Evolutionary conservation across 2,888 invertebrate genomes (phyloP).

Genomic region (Cyrtodaria siliqua): DNA sequence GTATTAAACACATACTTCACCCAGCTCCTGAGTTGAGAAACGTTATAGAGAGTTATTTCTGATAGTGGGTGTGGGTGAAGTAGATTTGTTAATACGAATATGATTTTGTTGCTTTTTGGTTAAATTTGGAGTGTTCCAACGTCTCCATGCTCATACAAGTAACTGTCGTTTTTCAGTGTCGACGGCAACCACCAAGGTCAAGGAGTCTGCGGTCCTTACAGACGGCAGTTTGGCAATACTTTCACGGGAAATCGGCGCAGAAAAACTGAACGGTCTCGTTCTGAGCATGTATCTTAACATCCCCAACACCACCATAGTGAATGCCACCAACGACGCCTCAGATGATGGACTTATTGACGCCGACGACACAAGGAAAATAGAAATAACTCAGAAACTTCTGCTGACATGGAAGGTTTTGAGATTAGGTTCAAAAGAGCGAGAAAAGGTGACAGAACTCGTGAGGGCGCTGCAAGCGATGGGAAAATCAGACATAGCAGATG

Average conservation of each 20-base stretch:
- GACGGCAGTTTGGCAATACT: slow-evolving; percentile 70
- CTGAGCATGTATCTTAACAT: slow-evolving; percentile 76
- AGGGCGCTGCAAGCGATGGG: slow-evolving; percentile 77
- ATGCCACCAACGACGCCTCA: slow-evolving; percentile 60
- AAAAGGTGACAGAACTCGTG: slow-evolving; percentile 75
- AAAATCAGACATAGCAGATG: slow-evolving; percentile 74
- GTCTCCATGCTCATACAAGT: no score
- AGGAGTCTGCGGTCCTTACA: slow-evolving; percentile 71
- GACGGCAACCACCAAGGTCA: slow-evolving; percentile 46
- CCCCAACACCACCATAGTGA: slow-evolving; percentile 77
- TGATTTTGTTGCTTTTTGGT: no score
- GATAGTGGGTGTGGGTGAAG: no score
- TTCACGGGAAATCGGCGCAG: slow-evolving; percentile 68
- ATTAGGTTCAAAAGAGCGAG: slow-evolving; percentile 71
- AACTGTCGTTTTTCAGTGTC: slow-evolving; percentile 49
- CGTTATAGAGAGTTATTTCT: no score
- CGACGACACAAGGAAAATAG: slow-evolving; percentile 52
- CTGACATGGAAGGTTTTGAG: slow-evolving; percentile 71
- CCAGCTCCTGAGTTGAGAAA: no score
- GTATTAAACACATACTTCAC: no score
- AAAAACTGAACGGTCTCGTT: slow-evolving; percentile 68
- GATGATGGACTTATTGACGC: slow-evolving; percentile 55
- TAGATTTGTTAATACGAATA: no score
- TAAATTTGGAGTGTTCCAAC: no score
- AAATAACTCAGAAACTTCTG: slow-evolving; percentile 68